These are phyloP conservation scores for Leptopilina drosophilae DNA, from an alignment of 2,888 invertebrate genomes.

Conservation along the genomic window DNA sequence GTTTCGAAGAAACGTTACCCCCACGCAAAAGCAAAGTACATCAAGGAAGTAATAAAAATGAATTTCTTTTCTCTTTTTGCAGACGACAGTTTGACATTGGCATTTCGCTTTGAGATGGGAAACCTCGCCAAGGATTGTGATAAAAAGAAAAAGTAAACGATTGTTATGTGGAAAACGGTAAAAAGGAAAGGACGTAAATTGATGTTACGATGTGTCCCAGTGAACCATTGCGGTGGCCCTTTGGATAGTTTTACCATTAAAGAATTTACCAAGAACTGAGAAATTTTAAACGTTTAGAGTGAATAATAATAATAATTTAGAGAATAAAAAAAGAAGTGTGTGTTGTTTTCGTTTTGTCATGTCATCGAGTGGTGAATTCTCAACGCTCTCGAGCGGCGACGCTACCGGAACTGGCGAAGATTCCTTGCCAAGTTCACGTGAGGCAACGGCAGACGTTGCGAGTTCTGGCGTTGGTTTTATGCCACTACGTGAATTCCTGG, in stretches of 20 bases:
- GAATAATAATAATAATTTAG: neutral
- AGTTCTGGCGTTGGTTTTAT: conserved; percentile 70
- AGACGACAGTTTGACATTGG: neutral
- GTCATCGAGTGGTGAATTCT: conserved; percentile 75
- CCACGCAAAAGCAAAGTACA: neutral
- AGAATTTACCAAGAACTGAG: conserved; percentile 26
- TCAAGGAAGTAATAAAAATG: neutral
- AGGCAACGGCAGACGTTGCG: conserved; percentile 72
- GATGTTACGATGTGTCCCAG: conserved; percentile 35
- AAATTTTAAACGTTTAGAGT: conserved; percentile 8
- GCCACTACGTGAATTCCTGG: conserved; percentile 75
- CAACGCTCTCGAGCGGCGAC: conserved; percentile 74
- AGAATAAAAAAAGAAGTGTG: conserved; percentile 21
- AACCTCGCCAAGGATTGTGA: conserved; percentile 4
- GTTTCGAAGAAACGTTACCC: neutral
- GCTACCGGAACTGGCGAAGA: conserved; percentile 60
- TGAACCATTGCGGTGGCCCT: conserved; percentile 32
- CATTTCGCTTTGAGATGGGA: neutral
- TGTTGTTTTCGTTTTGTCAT: conserved; percentile 53
- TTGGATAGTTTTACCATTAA: neutral
- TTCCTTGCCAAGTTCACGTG: conserved; percentile 72
- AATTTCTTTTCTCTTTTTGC: neutral
- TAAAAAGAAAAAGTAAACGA: neutral
- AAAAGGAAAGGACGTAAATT: neutral
- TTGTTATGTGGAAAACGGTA: neutral